Conservation (phyloP, 2,797 vertebrate species). For the Brachyalestes nurse region DNA sequence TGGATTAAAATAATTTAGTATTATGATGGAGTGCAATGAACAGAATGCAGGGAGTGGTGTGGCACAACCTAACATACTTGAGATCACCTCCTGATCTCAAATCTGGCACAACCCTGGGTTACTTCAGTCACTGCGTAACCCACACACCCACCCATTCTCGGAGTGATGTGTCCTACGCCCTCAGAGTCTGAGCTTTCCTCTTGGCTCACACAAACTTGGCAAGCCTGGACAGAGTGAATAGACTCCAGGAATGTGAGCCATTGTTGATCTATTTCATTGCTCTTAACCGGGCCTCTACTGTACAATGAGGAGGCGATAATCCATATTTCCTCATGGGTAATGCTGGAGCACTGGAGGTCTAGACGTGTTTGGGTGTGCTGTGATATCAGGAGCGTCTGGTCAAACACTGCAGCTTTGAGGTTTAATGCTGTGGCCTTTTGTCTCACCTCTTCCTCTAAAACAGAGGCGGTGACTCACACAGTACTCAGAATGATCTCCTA, state of each 20-base stretch:
- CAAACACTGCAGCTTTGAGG: neutral
- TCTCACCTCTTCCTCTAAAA: neutral
- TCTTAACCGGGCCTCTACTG: neutral
- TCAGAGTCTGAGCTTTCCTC: constrained; percentile 1
- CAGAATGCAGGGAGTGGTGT: no score
- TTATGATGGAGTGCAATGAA: no score
- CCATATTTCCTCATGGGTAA: neutral
- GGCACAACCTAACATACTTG: no score
- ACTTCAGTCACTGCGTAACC: neutral
- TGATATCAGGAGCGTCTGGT: neutral
- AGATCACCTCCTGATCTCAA: neutral
- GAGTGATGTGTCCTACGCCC: neutral
- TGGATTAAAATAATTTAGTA: no score
- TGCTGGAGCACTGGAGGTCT: neutral
- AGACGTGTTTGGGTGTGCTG: neutral
- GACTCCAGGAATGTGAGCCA: neutral
- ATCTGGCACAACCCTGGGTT: neutral
- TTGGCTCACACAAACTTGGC: neutral
- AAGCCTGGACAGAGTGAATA: neutral
- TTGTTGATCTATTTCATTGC: neutral
- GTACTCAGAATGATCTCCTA: neutral
- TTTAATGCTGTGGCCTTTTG: neutral
- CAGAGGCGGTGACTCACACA: neutral
- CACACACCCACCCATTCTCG: neutral
- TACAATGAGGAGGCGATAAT: neutral